Base-by-base conservation (phyloP, 2,113 vertebrate genomes). In the Clarias magur region DNA sequence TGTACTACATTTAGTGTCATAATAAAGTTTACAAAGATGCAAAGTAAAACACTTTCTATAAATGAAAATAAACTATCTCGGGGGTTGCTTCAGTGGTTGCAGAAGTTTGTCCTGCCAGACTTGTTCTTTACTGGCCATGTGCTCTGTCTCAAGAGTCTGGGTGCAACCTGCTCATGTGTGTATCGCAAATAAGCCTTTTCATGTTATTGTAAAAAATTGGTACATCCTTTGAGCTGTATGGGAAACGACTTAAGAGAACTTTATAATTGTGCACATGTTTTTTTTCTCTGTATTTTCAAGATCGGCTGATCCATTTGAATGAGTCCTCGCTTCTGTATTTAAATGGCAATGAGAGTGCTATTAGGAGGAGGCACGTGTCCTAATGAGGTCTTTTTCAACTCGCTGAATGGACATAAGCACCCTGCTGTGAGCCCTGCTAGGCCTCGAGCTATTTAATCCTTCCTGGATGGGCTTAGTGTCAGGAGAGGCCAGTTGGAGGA, bases 231-330 rank as follows among this genome's bases (percentile, higher is more conserved):
- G 72, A 82, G 84, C 62, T 83, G 30, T 86, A 85, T 84, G 82
- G 86, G 91, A 79, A 90, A 90, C 90, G 89, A 93, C 91, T 95
- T 94, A 86, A 90, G 89, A 48, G 73, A 91, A 91, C 89, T 91
- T 94, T 91, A 92, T 92, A 94, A 94, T 94, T 94, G 91, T 90
- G 93, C 93, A 95, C 91, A 91, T 95, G 94, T 93, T 92, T 65
- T 38, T 62, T 80, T 30, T 60, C 25, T 90, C 85, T 91, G 90
- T 93, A 75, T 84, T 91, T 89, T 88, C 90, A 89, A 90, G 90
- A 93, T 93, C 89, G 89, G 91, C 92, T 88, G 89, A 91, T 92
- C 89, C 91, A 78, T 92, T 93, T 93, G 93, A 94, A 84, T 79
- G 57, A 21, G 84, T 30, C 89, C 89, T 70, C 16, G 82, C 82